phyloP scores from a whole-genome alignment of 2,113 vertebrate genomes.

The Siniperca knerii region DNA sequence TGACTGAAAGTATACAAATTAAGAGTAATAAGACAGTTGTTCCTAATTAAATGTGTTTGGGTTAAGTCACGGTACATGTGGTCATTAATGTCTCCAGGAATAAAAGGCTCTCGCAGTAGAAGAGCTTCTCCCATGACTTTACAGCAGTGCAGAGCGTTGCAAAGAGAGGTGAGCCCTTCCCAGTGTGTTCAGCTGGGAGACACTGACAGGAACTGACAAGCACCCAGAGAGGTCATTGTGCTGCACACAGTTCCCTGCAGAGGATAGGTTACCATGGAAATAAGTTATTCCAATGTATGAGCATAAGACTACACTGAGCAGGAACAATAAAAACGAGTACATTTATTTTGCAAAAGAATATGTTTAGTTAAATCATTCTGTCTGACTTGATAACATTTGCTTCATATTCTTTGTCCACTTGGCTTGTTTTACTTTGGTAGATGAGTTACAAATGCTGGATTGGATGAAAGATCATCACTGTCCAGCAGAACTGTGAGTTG shows the following conservation, averaged over 20 bases:
- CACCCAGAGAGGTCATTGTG: conserved; percentile 68
- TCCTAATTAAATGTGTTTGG: conserved; percentile 31
- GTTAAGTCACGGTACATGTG: not conserved
- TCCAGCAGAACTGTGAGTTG: not conserved
- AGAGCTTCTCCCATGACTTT: conserved; percentile 8
- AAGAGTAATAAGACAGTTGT: conserved; percentile 19
- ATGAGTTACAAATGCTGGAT: not conserved
- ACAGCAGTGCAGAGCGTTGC: conserved; percentile 2
- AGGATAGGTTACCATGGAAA: conserved; percentile 73
- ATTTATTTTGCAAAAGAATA: not conserved
- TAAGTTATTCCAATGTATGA: conserved; percentile 39
- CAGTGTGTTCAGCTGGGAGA: conserved; percentile 53
- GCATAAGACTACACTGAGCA: not conserved
- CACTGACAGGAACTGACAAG: conserved; percentile 72
- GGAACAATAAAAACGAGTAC: not conserved
- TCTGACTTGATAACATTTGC: not conserved
- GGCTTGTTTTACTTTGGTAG: not conserved
- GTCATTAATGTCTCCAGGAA: conserved; percentile 25
- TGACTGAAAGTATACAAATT: not conserved
- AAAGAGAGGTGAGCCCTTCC: conserved; percentile 49
- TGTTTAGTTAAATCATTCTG: not conserved
- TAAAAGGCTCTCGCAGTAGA: conserved; percentile 2
- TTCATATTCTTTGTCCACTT: not conserved
- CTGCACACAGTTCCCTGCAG: conserved; percentile 54
- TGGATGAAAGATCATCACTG: not conserved